Conservation (phyloP, 2,888 invertebrate genomes). For the Ennomos quercinarius region DNA sequence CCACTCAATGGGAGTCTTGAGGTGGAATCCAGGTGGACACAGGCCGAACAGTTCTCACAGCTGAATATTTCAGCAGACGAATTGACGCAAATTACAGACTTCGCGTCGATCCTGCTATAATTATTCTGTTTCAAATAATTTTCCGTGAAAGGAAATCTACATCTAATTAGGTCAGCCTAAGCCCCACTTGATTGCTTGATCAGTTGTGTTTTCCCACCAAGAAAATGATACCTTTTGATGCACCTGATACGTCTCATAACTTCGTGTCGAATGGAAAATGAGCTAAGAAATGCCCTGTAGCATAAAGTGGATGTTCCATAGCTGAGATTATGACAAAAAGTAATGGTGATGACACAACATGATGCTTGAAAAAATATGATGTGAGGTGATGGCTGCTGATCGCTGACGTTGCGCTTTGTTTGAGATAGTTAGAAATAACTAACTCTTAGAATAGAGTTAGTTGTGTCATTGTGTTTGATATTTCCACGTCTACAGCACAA, state of each 20-base stretch:
- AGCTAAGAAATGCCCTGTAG: neutral
- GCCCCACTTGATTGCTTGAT: constrained; percentile 55
- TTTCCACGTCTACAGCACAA: no score
- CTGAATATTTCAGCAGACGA: constrained; percentile 76
- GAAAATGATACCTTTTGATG: constrained; percentile 45
- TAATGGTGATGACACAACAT: no score
- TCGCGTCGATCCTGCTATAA: constrained; percentile 59
- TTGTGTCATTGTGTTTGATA: no score
- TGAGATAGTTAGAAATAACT: no score
- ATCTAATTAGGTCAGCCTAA: constrained; percentile 67
- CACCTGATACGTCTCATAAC: constrained; percentile 44
- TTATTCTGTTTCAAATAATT: constrained; percentile 65
- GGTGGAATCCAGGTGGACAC: constrained; percentile 50
- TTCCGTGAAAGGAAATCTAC: constrained; percentile 52
- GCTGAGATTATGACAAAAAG: neutral
- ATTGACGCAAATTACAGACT: constrained; percentile 75
- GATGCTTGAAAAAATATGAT: no score
- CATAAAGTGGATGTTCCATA: neutral
- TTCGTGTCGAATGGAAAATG: constrained; percentile 15
- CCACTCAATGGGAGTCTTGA: constrained; percentile 34
- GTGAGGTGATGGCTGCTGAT: no score
- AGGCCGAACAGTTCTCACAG: constrained; percentile 64
- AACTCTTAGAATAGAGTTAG: no score
- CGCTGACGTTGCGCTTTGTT: no score
- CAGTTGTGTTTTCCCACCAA: constrained; percentile 64